These are phyloP conservation scores for Poeciliopsis gracilis DNA, from an alignment of 2,797 vertebrate species.

Conservation along the genomic window DNA sequence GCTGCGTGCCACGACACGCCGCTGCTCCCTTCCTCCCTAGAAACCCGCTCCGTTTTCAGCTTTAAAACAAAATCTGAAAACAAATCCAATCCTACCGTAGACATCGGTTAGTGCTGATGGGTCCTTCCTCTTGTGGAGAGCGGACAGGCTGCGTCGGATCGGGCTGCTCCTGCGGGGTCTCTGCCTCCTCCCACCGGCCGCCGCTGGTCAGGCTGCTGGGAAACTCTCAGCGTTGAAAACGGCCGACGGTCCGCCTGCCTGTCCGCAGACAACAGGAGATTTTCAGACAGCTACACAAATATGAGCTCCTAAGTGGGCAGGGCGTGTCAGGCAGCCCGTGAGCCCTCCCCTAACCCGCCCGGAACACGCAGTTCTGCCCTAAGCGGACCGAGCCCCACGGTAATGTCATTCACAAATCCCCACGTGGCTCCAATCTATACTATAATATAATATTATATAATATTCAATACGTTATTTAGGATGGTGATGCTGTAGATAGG, in stretches of 20 bases:
- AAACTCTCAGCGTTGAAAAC: conserved; percentile 29
- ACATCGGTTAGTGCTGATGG: conserved; percentile 41
- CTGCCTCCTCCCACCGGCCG: conserved; percentile 73
- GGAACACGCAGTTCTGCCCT: conserved; percentile 14
- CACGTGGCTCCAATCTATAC: neutral
- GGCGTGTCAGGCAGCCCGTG: conserved; percentile 43
- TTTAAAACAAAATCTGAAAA: too few species aligned
- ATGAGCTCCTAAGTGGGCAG: conserved; percentile 23
- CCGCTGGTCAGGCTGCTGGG: conserved; percentile 53
- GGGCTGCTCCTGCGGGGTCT: conserved; percentile 57
- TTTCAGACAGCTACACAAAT: conserved; percentile 14
- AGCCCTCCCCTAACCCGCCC: conserved; percentile 10
- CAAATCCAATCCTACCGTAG: conserved; percentile 54
- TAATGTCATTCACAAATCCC: conserved; percentile 28
- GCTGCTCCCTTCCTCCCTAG: neutral
- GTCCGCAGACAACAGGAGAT: conserved; percentile 19
- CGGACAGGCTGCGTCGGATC: conserved; percentile 44
- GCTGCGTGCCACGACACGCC: conserved; percentile 23
- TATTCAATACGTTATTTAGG: neutral
- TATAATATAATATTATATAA: neutral
- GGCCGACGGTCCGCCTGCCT: conserved; percentile 9
- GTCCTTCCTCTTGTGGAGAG: conserved; percentile 39
- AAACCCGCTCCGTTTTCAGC: neutral
- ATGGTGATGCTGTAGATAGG: neutral
- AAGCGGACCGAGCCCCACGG: neutral